Base-by-base conservation (phyloP, 1,140 invertebrate genomes). In the Stegodyphus dumicola region DNA sequence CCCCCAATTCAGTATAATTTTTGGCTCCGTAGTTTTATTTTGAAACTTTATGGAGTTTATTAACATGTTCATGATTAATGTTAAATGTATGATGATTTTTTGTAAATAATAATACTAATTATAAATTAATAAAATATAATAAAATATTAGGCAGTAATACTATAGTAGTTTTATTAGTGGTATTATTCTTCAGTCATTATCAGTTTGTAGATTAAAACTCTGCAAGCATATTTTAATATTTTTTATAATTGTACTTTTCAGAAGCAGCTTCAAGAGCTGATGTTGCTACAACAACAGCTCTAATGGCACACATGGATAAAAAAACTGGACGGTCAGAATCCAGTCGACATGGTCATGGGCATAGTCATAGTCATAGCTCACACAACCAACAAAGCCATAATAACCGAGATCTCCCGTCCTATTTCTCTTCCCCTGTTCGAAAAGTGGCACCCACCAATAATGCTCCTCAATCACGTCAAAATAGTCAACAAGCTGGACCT, bases 351-450 rank as follows among this genome's bases (percentile, higher is more conserved):
- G 79, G 79, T 53, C 80, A 85, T 56, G 56, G 80, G 52, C 80
- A 87, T 33, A 71, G 86, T n/a, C 85, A 86, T 51, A 52, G 80
- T 48, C 80, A 83, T 54, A 73, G 67, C 15, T n/a, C 74, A 64
- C 77, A 77, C 18, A 77, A 78, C n/a, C 74, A 77, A 4, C 83
- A 86, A 54, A 80, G 77, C 60, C 77, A 80, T 48, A 77, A 74
- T n/a, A 78, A 54, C 56, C 15, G 87, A 56, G 87, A 87, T 67
- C 66, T 87, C 69, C 87, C 87, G 52, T 87, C 87, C 53, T 87
- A 87, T 60, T 87, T 87, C 60, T 87, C 87, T 49, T 87, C 87
- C 33, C 87, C 87, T 75, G 87, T 87, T 69, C 56, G 87, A 13
- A 87, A 87, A 83, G 87, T 87, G 49, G 84, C 83, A 64, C 87